Base-by-base conservation (phyloP, 2,888 invertebrate genomes). In the Pristionchus entomophagus region DNA sequence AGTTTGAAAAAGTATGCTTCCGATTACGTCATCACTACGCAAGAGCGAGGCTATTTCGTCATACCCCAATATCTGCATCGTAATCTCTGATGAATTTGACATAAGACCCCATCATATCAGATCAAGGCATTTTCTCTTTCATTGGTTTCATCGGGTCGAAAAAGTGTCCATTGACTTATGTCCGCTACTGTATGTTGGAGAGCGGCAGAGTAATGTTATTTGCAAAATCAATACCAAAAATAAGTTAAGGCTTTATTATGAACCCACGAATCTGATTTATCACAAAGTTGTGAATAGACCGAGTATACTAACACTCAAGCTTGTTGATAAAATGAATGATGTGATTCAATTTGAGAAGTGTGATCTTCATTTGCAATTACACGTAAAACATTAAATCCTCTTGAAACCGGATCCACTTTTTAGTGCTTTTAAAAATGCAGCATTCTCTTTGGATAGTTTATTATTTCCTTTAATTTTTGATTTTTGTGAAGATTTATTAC, bases 321-420 rank as follows among this genome's bases (percentile, higher is more conserved):
- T 77, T 10, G 77, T 77, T 35, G 77, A 86, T 62, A 69, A 86
- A 19, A 81, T 65, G 14, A 86, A 83, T 86, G 83, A 82, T 49
- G 38, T 82, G 12, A 82, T 86, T 32, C 35, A 83, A 19, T 86
- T 83, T 86, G 26, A 86, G 8, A 82, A 62, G n/a, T 86, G 86
- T 86, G 65, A 83, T 86, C 65, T 86, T 59, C 41, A 86, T 65
- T 22, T 82, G 19, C 19, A 38, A n/a, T n/a, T 83, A 59, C 62
- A 83, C 35, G 17, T 83, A 5, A 82, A n/a, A n/a, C n/a, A n/a
- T n/a, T n/a, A n/a, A 78, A 86, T 62, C 56, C 85, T 86, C 45
- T 86, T 86, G 35, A 86, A 86, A 8, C 87, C 87, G 32, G 87
- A 86, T 29, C 87, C 87, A 78, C 80, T 85, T 59, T 85, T 86